Base-by-base conservation (phyloP, 2,888 invertebrate species). In the Cremastinae sp. region DNA sequence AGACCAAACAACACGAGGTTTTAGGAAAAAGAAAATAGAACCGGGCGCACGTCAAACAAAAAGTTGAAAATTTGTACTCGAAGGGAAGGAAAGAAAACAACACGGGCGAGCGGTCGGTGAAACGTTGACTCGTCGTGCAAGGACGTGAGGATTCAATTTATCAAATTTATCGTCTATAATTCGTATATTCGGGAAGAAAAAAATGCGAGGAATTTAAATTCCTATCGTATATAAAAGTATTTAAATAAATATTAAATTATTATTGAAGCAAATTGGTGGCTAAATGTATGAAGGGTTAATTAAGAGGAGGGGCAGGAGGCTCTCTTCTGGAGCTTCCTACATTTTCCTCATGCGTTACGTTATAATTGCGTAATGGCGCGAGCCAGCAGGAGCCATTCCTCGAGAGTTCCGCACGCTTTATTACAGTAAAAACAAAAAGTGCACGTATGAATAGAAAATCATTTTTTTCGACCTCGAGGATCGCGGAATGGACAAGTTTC, bases 361-460 rank as follows among this genome's bases (percentile, higher is more conserved):
- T 75, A 28, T 28, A 75, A 75, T 75, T 75, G 71, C 75, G 69
- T 75, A 71, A 75, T 75, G 62, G 22, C 70, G 70, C 53, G 14
- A 70, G 56, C 49, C 53, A 49, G 59, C 75, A 61, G 55, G 71
- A 65, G 65, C 71, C 45, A 37, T 49, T 53, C 59, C 16, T 51
- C 41, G 61, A 59, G 55, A 65, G 71, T 71, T 65, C 61, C 53
- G 43, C 56, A 41, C 49, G 22, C 20, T 43, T 8, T 61, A 28
- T 61, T 35, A 16, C 41, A 53, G 47, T 4, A 8, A 12, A 55
- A 55, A 66, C 22, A 45, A 10, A 55, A 55, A 45, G 49, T 45
- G 51, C 47, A 28, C 58, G 53, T 56, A 53, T 10, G 14, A 2
- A 10, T 56, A n/a, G 12, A 37, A 7, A 16, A 5, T 18, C 18